A percentile compares a stretch with the other conserved stretches of the same genome.
Evolutionary conservation across 1,140 invertebrate genomes (phyloP).

Genomic region (Reticulitermes speratus): DNA sequence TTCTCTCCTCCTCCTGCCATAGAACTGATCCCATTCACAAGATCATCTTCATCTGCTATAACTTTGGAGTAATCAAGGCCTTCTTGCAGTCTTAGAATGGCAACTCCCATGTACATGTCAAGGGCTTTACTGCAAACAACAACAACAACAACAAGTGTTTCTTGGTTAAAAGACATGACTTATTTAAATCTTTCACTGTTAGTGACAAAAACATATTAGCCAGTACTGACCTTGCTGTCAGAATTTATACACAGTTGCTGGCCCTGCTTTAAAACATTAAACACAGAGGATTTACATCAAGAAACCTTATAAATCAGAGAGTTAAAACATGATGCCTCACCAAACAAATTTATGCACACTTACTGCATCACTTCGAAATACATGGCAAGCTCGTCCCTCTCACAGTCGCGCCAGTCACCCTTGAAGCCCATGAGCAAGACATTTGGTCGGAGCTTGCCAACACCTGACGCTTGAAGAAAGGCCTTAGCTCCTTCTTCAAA

Average conservation of each 20-base stretch:
- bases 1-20: slow-evolving; percentile 26
- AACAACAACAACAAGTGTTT: not conserved
- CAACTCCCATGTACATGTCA: slow-evolving; percentile 88
- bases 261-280: no score
- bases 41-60: slow-evolving; percentile 54
- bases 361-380: slow-evolving; percentile 94
- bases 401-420: slow-evolving; percentile 80
- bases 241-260: no score
- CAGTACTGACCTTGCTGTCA: no score
- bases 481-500: slow-evolving; percentile 74
- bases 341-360: slow-evolving; percentile 44
- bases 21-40: slow-evolving; percentile 38
- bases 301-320: not conserved
- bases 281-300: not conserved
- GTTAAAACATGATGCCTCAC: not conserved
- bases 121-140: slow-evolving; percentile 75
- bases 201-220: no score
- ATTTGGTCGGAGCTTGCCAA: slow-evolving; percentile 88
- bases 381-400: slow-evolving; percentile 67
- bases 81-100: slow-evolving; percentile 77
- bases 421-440: slow-evolving; percentile 92
- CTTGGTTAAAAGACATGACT: not conserved
- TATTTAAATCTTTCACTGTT: no score
- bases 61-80: slow-evolving; percentile 74
- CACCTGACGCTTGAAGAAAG: slow-evolving; percentile 75